A percentile compares a stretch with the other conserved stretches of the same genome.
Conservation (phyloP, 2,888 invertebrate genomes). For the Hirtodrosophila confusa region DNA sequence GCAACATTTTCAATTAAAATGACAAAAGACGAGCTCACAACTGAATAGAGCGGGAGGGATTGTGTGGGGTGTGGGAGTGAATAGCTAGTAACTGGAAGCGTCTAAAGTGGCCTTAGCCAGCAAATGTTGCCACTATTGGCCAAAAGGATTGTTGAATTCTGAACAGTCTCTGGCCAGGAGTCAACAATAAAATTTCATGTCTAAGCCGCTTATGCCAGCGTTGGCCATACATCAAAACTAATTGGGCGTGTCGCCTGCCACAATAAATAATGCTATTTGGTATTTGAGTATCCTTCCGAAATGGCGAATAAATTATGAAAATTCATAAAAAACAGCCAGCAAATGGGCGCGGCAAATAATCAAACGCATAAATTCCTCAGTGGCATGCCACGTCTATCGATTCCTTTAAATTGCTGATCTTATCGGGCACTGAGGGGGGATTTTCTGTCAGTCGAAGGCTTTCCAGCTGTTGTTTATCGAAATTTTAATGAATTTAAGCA, state of each 20-base stretch:
- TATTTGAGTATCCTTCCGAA: constrained; percentile 32
- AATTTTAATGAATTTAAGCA: background rate
- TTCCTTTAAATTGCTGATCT: constrained; percentile 25
- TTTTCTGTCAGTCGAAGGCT: no score
- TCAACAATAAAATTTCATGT: constrained; percentile 51
- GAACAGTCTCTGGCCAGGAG: constrained; percentile 16
- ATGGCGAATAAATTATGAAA: constrained; percentile 43
- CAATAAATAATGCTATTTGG: constrained; percentile 57
- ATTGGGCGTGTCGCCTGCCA: constrained; percentile 59
- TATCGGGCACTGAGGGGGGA: background rate
- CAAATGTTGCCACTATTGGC: constrained; percentile 9
- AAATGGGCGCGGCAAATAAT: constrained; percentile 31
- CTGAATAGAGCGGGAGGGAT: constrained; percentile 4
- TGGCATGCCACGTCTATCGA: constrained; percentile 31
- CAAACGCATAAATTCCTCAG: constrained; percentile 20
- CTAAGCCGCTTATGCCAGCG: constrained; percentile 47
- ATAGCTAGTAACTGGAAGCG: background rate
- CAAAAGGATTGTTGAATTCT: constrained; percentile 26
- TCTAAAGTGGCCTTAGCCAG: background rate
- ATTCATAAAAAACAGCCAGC: constrained; percentile 5
- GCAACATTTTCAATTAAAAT: constrained; percentile 72
- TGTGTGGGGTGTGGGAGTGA: no score
- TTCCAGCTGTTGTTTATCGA: background rate
- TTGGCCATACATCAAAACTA: constrained; percentile 57
- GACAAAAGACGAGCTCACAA: constrained; percentile 51